phyloP scores from a whole-genome alignment of 2,113 vertebrate species.

The Trichomycterus rosablanca region DNA sequence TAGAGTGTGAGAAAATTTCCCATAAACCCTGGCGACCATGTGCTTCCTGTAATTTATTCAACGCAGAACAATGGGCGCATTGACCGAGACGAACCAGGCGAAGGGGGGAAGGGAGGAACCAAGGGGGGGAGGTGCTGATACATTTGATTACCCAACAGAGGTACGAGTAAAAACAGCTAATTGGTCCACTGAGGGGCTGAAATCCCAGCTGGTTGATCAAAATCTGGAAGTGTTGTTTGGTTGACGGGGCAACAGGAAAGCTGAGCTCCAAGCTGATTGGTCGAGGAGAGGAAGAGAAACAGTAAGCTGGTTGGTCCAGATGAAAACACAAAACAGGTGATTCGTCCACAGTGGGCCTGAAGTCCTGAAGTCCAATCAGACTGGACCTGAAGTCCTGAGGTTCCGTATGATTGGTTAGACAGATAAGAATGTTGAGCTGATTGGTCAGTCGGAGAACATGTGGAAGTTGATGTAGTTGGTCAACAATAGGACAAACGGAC shows the following conservation, averaged over 20 bases:
- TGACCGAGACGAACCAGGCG: constrained; percentile 50
- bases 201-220: no score
- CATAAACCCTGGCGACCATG: constrained; percentile 63
- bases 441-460: no score
- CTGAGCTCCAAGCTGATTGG: not conserved
- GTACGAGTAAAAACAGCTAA: constrained; percentile 4
- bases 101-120: constrained; percentile 41
- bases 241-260: no score
- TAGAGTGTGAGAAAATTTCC: constrained; percentile 64
- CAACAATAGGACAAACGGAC: no score
- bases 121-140: constrained; percentile 9
- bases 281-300: no score
- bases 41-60: constrained; percentile 72
- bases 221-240: no score
- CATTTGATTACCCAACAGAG: constrained; percentile 13
- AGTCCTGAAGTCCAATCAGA: not conserved
- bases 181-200: not conserved
- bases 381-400: no score
- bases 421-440: no score
- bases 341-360: no score
- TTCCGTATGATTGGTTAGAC: no score
- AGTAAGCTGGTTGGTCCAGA: not conserved
- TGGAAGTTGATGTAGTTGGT: no score
- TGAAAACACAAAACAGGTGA: no score
- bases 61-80: constrained; percentile 68